A percentile compares a stretch with the other conserved stretches of the same genome.
Evolutionary conservation across 2,113 vertebrate species (phyloP).

Genomic region (Morphnarchus princeps): DNA sequence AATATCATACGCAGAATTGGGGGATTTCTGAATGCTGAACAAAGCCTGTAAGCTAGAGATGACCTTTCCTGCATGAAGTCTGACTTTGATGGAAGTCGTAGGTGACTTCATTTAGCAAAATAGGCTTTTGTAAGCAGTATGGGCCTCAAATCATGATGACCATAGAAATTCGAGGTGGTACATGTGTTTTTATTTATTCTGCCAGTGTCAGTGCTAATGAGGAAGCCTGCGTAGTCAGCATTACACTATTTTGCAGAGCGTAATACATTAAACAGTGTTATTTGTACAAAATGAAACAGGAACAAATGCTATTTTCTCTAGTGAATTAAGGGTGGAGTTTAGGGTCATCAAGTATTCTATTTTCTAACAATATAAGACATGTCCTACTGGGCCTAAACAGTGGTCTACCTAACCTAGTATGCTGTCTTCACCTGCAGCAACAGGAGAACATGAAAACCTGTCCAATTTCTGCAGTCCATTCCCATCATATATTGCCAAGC

Average conservation of each 20-base stretch:
- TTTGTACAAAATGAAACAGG: not conserved
- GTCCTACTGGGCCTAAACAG: not conserved
- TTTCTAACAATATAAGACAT: not conserved
- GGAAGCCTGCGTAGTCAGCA: not conserved
- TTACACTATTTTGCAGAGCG: not conserved
- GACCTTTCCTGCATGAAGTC: not conserved
- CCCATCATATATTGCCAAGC: not conserved
- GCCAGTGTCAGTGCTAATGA: not conserved
- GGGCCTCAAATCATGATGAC: not conserved
- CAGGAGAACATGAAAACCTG: not conserved
- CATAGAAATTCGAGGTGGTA: not conserved
- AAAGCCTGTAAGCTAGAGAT: not conserved
- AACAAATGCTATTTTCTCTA: not conserved
- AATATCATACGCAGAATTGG: rapidly evolving
- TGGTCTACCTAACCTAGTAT: not conserved
- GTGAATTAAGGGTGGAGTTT: not conserved
- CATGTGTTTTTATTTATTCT: not conserved
- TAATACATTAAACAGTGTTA: not conserved
- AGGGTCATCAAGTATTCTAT: not conserved
- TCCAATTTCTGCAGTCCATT: not conserved
- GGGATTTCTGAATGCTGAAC: not conserved
- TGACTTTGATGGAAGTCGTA: not conserved
- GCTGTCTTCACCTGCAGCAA: not conserved
- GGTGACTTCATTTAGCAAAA: not conserved
- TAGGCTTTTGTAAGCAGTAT: not conserved